phyloP scores from a whole-genome alignment of 1,140 invertebrate genomes.

The Capitella teleta region DNA sequence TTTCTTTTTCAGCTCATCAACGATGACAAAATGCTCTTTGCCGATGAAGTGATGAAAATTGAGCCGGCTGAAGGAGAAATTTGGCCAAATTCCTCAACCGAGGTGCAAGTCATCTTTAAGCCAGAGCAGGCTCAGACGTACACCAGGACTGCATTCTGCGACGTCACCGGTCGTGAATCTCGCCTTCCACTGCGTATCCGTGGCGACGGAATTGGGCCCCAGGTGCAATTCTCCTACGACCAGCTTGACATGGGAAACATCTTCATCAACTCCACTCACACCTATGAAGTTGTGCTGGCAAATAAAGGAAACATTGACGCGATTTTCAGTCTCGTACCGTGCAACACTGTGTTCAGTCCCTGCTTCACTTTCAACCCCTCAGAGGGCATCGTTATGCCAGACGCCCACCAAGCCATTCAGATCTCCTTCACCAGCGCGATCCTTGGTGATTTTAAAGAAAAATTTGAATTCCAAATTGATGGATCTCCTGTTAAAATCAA shows the following conservation, averaged over 20 bases:
- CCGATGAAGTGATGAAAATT: slow-evolving; percentile 38
- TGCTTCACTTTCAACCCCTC: slow-evolving; percentile 40
- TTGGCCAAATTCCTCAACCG: slow-evolving; percentile 37
- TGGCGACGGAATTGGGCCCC: slow-evolving; percentile 39
- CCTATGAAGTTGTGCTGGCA: slow-evolving; percentile 39
- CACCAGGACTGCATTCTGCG: slow-evolving; percentile 36
- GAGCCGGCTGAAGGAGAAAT: slow-evolving; percentile 42
- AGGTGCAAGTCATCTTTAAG: slow-evolving; percentile 38
- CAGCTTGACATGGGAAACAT: slow-evolving; percentile 40
- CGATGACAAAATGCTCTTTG: slow-evolving; percentile 33
- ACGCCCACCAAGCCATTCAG: slow-evolving; percentile 38
- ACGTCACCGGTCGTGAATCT: slow-evolving; percentile 38
- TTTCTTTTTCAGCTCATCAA: slow-evolving; percentile 33
- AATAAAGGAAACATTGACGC: slow-evolving; percentile 44
- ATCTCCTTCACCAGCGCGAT: slow-evolving; percentile 30
- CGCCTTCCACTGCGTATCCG: slow-evolving; percentile 35
- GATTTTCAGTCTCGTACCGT: slow-evolving; percentile 32
- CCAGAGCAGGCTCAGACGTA: slow-evolving; percentile 37
- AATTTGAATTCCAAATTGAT: slow-evolving; percentile 39
- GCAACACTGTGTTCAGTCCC: slow-evolving; percentile 30
- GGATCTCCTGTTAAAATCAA: slow-evolving; percentile 29
- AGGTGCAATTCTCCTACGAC: slow-evolving; percentile 36
- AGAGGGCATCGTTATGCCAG: slow-evolving; percentile 38
- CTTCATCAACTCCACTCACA: slow-evolving; percentile 38
- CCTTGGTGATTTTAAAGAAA: slow-evolving; percentile 39